phyloP scores from a whole-genome alignment of 1,140 invertebrate genomes.

The Brachionus asplanchnoidis region DNA sequence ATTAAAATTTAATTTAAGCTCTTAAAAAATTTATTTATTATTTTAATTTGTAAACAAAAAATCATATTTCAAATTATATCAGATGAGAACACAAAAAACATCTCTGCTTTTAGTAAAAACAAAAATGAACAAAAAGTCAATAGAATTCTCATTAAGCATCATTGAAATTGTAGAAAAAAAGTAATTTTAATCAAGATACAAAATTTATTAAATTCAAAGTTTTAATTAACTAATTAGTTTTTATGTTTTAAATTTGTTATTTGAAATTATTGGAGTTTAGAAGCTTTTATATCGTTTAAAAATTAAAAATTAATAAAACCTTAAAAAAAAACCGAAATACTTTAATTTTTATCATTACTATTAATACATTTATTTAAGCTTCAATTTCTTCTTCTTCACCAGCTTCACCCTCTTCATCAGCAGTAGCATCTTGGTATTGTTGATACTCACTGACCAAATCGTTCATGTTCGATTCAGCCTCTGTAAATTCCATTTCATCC shows the following conservation, averaged over 20 bases:
- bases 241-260: neutral
- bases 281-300: neutral
- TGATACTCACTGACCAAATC: slow-evolving; percentile 80
- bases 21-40: no score
- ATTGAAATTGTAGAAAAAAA: neutral
- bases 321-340: neutral
- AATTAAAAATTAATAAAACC: neutral
- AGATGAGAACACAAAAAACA: no score
- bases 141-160: neutral
- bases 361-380: neutral
- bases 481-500: no score
- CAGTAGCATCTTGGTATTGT: slow-evolving; percentile 66
- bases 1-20: no score
- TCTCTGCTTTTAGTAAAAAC: neutral
- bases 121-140: neutral
- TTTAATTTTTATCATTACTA: neutral
- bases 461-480: no score
- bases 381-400: slow-evolving; percentile 29
- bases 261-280: neutral
- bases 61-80: no score
- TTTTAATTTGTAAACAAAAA: no score
- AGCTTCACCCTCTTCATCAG: slow-evolving; percentile 41
- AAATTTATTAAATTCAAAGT: neutral
- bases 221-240: neutral
- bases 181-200: neutral